Conservation (phyloP, 1,140 invertebrate genomes). For the Helicoverpa armigera region DNA sequence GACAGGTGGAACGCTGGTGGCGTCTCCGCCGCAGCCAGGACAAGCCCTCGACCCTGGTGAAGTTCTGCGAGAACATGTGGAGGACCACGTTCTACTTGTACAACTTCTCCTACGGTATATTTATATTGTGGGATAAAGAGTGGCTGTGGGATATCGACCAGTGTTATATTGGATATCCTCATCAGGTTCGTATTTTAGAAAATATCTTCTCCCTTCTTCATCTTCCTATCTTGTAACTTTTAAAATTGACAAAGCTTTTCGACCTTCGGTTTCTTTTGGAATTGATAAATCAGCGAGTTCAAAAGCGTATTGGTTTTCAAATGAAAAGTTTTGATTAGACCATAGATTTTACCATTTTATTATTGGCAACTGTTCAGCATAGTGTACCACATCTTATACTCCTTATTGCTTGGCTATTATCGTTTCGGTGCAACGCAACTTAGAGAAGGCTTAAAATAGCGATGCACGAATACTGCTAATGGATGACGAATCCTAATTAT, state of each 20-base stretch:
- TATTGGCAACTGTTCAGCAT: background rate
- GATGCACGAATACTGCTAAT: slow-evolving; percentile 29
- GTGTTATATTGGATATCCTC: slow-evolving; percentile 94
- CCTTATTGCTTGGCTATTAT: slow-evolving; percentile 11
- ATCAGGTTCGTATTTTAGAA: slow-evolving; percentile 85
- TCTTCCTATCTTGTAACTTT: no score
- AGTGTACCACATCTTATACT: background rate
- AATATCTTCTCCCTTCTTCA: no score
- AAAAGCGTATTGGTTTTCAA: no score
- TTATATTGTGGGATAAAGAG: slow-evolving; percentile 96
- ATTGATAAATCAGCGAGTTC: background rate
- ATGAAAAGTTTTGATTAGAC: background rate
- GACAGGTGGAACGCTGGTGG: slow-evolving; percentile 97
- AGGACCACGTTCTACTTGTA: slow-evolving; percentile 95
- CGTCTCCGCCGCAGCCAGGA: slow-evolving; percentile 93
- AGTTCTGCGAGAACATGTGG: slow-evolving; percentile 97
- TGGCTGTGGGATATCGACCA: slow-evolving; percentile 98
- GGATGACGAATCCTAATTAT: slow-evolving; percentile 45
- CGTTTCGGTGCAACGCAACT: slow-evolving; percentile 9
- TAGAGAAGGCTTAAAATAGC: slow-evolving; percentile 33
- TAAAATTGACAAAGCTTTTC: no score
- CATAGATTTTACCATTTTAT: background rate
- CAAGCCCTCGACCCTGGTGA: slow-evolving; percentile 95
- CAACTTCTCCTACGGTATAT: slow-evolving; percentile 94
- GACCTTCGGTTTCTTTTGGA: no score